Conservation (phyloP, 2,888 invertebrate genomes). For the Sphaerophoria taeniata region DNA sequence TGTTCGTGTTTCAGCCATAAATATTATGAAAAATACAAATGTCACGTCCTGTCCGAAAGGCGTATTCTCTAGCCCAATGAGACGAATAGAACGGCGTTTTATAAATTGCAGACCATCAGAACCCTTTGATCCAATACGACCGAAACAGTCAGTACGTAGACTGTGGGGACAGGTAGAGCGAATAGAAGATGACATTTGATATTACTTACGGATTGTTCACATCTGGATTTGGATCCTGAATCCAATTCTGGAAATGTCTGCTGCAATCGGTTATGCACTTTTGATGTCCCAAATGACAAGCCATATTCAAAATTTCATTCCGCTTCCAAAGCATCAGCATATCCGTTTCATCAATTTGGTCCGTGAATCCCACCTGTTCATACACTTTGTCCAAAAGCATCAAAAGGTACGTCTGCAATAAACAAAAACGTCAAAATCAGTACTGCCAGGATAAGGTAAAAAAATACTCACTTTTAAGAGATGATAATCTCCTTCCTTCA, state of each 20-base stretch:
- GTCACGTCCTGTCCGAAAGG: no score
- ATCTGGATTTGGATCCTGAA: constrained; percentile 88
- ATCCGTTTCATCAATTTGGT: constrained; percentile 84
- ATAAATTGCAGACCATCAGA: no score
- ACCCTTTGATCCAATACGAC: no score
- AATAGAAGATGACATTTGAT: no score
- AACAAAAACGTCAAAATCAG: not conserved
- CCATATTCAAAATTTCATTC: constrained; percentile 88
- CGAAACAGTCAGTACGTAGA: no score
- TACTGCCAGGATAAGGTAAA: not conserved
- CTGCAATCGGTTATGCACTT: constrained; percentile 90
- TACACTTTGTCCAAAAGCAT: constrained; percentile 87
- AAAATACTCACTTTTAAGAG: constrained; percentile 85
- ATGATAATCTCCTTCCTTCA: constrained; percentile 88
- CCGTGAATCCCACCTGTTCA: constrained; percentile 87
- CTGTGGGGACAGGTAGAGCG: no score
- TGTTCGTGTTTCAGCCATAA: no score
- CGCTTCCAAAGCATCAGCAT: constrained; percentile 89
- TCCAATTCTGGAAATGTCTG: constrained; percentile 90
- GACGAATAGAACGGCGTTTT: no score
- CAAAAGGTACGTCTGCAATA: constrained; percentile 87
- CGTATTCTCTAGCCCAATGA: no score
- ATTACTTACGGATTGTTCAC: constrained; percentile 88
- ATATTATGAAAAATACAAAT: no score
- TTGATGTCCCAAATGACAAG: constrained; percentile 89